Base-by-base conservation (phyloP, 2,797 vertebrate species). In the Oceanodroma leucorhoa region DNA sequence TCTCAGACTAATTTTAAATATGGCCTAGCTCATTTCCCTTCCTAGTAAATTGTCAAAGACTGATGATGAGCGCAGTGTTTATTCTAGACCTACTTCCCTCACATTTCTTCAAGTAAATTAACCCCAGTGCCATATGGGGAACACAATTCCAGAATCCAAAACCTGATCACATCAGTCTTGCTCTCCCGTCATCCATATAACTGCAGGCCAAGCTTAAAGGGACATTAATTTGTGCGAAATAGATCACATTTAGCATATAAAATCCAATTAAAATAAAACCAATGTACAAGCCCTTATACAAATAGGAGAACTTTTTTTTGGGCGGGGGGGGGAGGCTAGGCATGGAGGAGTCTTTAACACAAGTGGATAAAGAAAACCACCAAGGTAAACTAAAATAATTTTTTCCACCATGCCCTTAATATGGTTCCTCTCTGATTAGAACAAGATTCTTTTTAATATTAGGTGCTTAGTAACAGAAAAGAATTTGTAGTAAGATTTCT, bases 391-490 rank as follows among this genome's bases (percentile, higher is more conserved):
- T 19, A 61, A 89, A 81, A 43, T 50, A 14, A 12, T 55, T 45
- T 85, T 85, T 90, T 57, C 45, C n/a, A 61, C 18, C 19, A 11
- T 64, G 34, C 30, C 34, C 30, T 92, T 40, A 8, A 8, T 53
- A 58, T 23, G 16, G 48, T 53, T 89, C 23, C 20, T 87, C 48
- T 64, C 70, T 55, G 54, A 72, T 64, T 45, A 73, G 50, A 75
- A 58, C 34, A 81, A 82, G 43, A 41, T 77, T 78, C 43, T 65
- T 75, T 90, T 80, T 58, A 90, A 36, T 83, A 83, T 80, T 83
- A 95, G 57, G 82, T 78, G 66, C 83, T 90, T 76, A 58, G 60
- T 70, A 83, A 80, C 54, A 89, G 58, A 80, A 87, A 89, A 91
- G 69, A 78, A 89, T 79, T 89, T 83, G 51, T 75, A 94, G 55